Conservation (phyloP, 2,113 vertebrate species). For the Carassius gibelio region DNA sequence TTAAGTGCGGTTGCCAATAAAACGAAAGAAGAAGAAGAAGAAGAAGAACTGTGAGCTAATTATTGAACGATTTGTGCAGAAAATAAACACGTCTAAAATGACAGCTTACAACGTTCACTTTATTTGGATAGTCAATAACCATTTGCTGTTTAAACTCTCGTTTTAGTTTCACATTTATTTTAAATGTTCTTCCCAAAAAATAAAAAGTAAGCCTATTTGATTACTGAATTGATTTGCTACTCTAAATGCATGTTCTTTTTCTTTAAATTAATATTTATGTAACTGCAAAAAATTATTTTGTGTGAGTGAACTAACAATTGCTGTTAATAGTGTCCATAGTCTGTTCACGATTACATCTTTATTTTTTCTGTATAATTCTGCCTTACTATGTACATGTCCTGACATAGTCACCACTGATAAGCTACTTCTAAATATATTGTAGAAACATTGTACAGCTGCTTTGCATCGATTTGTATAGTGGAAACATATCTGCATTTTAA, state of each 20-base stretch:
- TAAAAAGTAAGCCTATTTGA: background rate
- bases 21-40: no score
- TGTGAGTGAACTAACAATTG: background rate
- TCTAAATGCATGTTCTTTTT: background rate
- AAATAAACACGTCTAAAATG: background rate
- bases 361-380: no score
- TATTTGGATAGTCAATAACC: background rate
- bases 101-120: background rate
- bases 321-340: no score
- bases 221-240: background rate
- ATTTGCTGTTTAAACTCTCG: background rate
- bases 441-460: conserved; percentile 63
- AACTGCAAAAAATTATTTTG: no score
- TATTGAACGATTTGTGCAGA: background rate
- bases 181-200: no score
- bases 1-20: no score
- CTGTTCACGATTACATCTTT: no score
- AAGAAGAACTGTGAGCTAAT: background rate
- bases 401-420: no score
- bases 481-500: no score
- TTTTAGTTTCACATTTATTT: background rate
- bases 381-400: no score
- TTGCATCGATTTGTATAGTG: conserved; percentile 64
- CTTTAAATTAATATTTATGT: no score
- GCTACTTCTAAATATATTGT: no score